Percentiles rank a stretch among this genome's conserved stretches.
phyloP scores from a whole-genome alignment of 2,888 invertebrate species.

The Sipha maydis region DNA sequence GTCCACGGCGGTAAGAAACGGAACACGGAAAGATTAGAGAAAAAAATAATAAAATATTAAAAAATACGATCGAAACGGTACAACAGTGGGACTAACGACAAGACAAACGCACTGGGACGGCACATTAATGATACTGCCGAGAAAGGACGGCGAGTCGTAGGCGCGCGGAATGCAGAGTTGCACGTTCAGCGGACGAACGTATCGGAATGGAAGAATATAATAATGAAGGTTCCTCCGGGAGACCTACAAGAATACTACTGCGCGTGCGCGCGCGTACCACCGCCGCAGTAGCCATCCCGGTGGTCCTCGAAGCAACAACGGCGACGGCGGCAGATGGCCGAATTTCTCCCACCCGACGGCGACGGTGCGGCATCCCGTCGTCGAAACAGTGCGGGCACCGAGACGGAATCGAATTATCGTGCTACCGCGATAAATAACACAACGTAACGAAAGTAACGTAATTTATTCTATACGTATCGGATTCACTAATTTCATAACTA shows the following conservation, averaged over 20 bases:
- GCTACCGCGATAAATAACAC: background rate
- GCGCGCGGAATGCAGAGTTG: conserved; percentile 35
- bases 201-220: conserved; percentile 1
- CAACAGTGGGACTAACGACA: background rate
- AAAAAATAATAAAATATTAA: background rate
- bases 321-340: conserved; percentile 54
- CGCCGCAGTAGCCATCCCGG: background rate
- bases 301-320: conserved; percentile 18
- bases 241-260: no score
- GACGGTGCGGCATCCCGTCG: background rate
- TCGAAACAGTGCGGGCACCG: conserved; percentile 28
- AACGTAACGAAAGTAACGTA: no score
- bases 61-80: background rate
- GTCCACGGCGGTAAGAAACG: background rate
- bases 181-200: conserved; percentile 13
- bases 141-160: conserved; percentile 9
- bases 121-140: background rate
- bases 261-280: background rate
- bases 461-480: no score
- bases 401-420: conserved; percentile 35
- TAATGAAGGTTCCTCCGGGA: no score
- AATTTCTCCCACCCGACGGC: conserved; percentile 52
- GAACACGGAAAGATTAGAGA: background rate
- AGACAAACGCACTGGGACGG: background rate
- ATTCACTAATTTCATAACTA: no score